Evolutionary conservation across 2,888 invertebrate species (phyloP), one percentile per base, ranked within the genome.

Genomic region (Melolontha melolontha): DNA sequence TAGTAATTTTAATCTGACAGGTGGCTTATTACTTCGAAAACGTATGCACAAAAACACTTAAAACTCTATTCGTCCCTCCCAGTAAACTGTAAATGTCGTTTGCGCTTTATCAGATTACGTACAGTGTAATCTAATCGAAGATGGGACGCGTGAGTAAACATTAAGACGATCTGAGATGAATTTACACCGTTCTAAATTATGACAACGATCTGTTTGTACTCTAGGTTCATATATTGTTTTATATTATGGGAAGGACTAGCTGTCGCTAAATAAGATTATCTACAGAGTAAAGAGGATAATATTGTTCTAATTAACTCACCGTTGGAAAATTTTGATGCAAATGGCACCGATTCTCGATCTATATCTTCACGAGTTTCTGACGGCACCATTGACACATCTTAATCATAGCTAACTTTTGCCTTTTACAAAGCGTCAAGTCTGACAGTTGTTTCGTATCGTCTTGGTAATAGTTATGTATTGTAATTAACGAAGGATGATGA

Each of bases 351-450:
- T 68, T 64, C 42, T 50, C 49, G 49, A 59, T 64, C 65, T 68
- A 51, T 49, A 57, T 59, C 65, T 64, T 54, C 52, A 54, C 54
- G 40, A 40, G 52, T 14, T 64, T 65, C 65, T 68, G 65, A 68
- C 68, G 65, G 44, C 64, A 65, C 68, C 50, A 65, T 68, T 68
- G 68, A 65, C 68, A 68, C 62, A 66, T 59, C 39, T 12, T 55
- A 39, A 29, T 67, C 64, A 55, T 64, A 67, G 64, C 54, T 54
- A 67, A 67, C 54, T 67, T 62, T 62, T 49, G 29, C 16, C 16
- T 54, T 54, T 12, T 42, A 10, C 14, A 27, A 6, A 6, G 6
- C 6, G 34, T 34, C 34, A 34, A 2, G 34, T 34, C 34, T 34
- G 34, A 34, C 34, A 34, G 6, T 22, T 22, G 1, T 22, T 22